Percentiles rank a stretch among this genome's conserved stretches.
Conservation (phyloP, 2,888 invertebrate genomes). For the Ligdia adustata region DNA sequence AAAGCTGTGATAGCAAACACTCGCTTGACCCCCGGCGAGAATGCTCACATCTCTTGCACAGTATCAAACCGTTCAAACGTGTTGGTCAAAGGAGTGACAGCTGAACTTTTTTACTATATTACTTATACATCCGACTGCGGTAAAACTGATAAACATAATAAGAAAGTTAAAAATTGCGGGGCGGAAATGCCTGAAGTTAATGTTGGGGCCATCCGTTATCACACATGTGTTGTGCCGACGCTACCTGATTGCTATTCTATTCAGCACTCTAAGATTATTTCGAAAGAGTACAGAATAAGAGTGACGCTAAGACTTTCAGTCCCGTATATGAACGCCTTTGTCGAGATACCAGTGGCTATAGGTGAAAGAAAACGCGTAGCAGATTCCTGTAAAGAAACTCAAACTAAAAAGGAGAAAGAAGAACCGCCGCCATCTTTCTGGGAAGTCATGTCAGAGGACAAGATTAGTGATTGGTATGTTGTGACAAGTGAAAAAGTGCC, state of each 20-base stretch:
- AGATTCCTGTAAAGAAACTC: background rate
- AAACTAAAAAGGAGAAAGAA: conserved; percentile 1
- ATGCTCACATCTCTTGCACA: conserved; percentile 7
- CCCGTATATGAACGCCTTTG: conserved; percentile 20
- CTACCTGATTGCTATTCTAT: conserved; percentile 11
- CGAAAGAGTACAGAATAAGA: conserved; percentile 20
- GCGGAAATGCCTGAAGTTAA: conserved; percentile 1
- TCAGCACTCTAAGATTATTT: conserved; percentile 15
- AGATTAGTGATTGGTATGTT: no score
- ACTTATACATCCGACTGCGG: conserved; percentile 29
- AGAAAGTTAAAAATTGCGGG: conserved; percentile 6
- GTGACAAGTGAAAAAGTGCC: no score
- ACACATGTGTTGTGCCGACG: conserved; percentile 18
- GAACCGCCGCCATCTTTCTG: conserved; percentile 34
- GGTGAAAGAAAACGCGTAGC: conserved; percentile 10
- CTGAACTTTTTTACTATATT: conserved; percentile 17
- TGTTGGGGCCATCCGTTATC: background rate
- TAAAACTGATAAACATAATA: background rate
- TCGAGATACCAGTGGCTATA: conserved; percentile 24
- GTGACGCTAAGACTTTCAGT: conserved; percentile 23
- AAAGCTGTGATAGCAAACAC: conserved; percentile 27
- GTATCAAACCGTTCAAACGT: conserved; percentile 26
- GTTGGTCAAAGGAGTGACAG: conserved; percentile 5
- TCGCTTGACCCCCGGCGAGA: conserved; percentile 23
- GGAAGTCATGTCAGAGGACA: conserved; percentile 34